Conservation (phyloP, 2,888 invertebrate genomes). For the Phortica okadai region DNA sequence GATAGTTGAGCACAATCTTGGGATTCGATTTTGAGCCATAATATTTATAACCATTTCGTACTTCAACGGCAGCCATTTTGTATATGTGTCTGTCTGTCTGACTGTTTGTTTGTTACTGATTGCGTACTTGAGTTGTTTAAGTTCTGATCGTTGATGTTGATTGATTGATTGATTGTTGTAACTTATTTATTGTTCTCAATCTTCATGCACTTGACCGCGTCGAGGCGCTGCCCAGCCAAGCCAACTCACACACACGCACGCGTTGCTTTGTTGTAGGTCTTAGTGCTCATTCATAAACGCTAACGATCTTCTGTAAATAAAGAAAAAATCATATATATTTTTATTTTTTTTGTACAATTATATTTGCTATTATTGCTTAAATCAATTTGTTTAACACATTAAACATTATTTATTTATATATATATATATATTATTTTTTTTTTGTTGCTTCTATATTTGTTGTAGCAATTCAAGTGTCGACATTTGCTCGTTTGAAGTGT, state of each 20-base stretch:
- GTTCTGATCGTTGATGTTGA: background rate
- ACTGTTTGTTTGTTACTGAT: background rate
- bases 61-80: slow-evolving; percentile 80
- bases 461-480: background rate
- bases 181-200: background rate
- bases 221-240: no score
- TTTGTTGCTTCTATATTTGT: background rate
- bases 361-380: slow-evolving; percentile 5
- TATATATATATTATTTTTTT: background rate
- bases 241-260: background rate
- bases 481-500: slow-evolving; percentile 1
- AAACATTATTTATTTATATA: background rate
- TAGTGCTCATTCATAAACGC: slow-evolving; percentile 16
- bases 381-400: slow-evolving; percentile 11
- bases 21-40: slow-evolving; percentile 80
- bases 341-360: background rate
- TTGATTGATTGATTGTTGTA: background rate
- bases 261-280: background rate
- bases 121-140: background rate
- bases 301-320: slow-evolving; percentile 24
- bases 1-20: slow-evolving; percentile 81
- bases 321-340: background rate
- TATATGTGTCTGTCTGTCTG: background rate
- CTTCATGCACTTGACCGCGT: background rate
- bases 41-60: slow-evolving; percentile 83